These are phyloP conservation scores for Morinoia aosen DNA, from an alignment of 2,888 invertebrate species.

Conservation along the genomic window DNA sequence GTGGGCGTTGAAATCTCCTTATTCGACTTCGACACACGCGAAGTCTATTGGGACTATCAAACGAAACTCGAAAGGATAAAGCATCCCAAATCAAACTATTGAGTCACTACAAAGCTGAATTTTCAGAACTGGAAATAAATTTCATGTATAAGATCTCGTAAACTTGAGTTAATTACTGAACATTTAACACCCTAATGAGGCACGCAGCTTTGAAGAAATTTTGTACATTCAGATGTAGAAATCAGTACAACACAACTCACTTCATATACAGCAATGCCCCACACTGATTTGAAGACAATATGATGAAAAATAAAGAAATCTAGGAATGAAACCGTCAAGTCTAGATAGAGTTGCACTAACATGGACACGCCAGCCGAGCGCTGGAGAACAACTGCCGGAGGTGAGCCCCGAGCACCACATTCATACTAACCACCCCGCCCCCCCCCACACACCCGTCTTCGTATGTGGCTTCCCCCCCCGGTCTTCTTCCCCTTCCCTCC, in stretches of 20 bases:
- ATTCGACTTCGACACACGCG: not conserved
- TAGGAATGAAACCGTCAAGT: not conserved
- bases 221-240: not conserved
- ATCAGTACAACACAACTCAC: not conserved
- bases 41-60: not conserved
- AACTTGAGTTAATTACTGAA: too few species aligned
- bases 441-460: not conserved
- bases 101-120: too few species aligned
- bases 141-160: too few species aligned
- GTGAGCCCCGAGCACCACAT: not conserved
- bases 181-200: too few species aligned
- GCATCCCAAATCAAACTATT: not conserved
- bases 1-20: slow-evolving; percentile 42
- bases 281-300: not conserved
- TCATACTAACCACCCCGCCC: not conserved
- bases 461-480: not conserved
- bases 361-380: not conserved
- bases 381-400: slow-evolving; percentile 25
- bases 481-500: not conserved
- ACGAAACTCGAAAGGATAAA: not conserved
- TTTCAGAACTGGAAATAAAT: too few species aligned
- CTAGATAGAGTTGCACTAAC: not conserved
- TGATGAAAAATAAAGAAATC: not conserved
- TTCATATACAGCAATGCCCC: not conserved
- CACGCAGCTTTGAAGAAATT: too few species aligned